A percentile compares a stretch with the other conserved stretches of the same genome.
phyloP scores from a whole-genome alignment of 2,113 vertebrate genomes.

The Lonchura striata region DNA sequence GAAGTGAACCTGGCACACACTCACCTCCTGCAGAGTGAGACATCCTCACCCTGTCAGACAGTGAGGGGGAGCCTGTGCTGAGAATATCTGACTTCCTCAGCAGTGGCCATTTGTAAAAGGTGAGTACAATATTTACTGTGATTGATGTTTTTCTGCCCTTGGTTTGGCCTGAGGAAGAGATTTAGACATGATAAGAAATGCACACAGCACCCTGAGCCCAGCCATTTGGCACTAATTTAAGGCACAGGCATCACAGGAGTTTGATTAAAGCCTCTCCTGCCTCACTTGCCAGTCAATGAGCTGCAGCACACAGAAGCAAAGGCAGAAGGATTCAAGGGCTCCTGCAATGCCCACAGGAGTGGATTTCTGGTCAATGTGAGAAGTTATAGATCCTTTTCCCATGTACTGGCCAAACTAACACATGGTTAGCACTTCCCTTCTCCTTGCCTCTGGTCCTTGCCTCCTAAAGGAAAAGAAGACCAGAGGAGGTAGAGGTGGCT shows the following conservation, averaged over 20 bases:
- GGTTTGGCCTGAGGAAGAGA: neutral
- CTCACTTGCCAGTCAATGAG: conserved; percentile 31
- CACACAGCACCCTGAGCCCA: neutral
- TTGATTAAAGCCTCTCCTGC: conserved; percentile 52
- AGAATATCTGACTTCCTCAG: neutral
- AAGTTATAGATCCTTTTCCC: neutral
- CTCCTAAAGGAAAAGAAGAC: neutral
- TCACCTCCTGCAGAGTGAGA: neutral
- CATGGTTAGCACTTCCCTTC: neutral
- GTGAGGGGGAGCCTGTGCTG: neutral
- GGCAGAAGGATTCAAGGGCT: neutral
- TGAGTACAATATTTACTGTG: neutral
- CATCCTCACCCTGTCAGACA: neutral
- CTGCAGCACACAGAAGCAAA: neutral
- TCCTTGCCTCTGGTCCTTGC: neutral
- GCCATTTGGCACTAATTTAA: conserved; percentile 28
- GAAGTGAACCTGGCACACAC: neutral
- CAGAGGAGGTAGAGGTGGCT: neutral
- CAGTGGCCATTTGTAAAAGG: neutral
- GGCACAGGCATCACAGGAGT: neutral
- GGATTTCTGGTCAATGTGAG: neutral
- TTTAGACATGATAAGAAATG: neutral
- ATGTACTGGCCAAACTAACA: neutral
- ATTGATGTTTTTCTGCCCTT: neutral
- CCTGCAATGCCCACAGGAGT: neutral